phyloP scores from a whole-genome alignment of 2,888 invertebrate genomes.

The Watsonalla cultraria region DNA sequence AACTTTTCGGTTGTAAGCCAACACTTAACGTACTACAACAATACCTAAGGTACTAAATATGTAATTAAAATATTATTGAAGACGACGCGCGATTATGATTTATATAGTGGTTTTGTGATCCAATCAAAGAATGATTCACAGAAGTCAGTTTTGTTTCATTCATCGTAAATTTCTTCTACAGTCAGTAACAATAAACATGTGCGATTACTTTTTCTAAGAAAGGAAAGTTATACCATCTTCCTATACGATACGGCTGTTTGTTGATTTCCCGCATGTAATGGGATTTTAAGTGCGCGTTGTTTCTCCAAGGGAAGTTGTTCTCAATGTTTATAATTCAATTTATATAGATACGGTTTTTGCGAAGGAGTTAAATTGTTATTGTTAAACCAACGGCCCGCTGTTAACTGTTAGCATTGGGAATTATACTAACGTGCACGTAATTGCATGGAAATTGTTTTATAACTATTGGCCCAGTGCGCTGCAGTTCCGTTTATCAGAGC shows the following conservation, averaged over 20 bases:
- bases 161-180: not conserved
- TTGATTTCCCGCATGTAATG: constrained; percentile 12
- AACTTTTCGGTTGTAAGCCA: too few relatives aligned
- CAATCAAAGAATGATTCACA: not conserved
- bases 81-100: too few relatives aligned
- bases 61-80: too few relatives aligned
- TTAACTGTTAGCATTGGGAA: not conserved
- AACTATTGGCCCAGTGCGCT: not conserved
- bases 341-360: constrained; percentile 10
- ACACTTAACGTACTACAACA: too few relatives aligned
- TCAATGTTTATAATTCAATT: constrained; percentile 25
- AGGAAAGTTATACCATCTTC: constrained; percentile 11
- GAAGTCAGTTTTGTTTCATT: not conserved
- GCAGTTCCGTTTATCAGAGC: not conserved
- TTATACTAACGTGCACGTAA: constrained; percentile 1
- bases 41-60: too few relatives aligned
- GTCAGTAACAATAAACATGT: not conserved
- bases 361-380: constrained; percentile 7
- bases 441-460: not conserved
- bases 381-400: constrained; percentile 2
- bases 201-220: constrained; percentile 13
- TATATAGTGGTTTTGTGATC: too few relatives aligned
- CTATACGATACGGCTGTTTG: constrained; percentile 8
- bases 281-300: constrained; percentile 16
- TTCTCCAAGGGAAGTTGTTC: constrained; percentile 6